Conservation (phyloP, 2,113 vertebrate species). For the Sylvilagus bachmani region DNA sequence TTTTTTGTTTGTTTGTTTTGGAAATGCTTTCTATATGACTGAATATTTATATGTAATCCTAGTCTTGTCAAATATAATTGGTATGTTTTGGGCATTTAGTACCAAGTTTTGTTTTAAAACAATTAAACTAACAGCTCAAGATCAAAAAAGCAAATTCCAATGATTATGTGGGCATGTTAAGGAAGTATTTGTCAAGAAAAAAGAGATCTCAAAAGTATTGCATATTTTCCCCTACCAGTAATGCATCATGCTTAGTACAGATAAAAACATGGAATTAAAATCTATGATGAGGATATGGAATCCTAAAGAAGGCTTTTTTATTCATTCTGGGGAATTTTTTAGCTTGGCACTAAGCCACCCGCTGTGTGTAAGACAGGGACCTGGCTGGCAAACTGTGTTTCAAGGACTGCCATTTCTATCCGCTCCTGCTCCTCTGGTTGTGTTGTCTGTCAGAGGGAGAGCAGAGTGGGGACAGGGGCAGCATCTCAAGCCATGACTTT, state of each 20-base stretch:
- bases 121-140: background rate
- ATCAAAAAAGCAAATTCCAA: background rate
- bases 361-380: accelerated
- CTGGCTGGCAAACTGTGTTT: background rate
- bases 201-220: background rate
- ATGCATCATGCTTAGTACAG: background rate
- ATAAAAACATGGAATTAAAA: background rate
- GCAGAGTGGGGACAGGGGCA: background rate
- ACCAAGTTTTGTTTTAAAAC: background rate
- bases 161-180: background rate
- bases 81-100: background rate
- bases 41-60: background rate
- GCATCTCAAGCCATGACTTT: accelerated
- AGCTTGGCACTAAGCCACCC: background rate
- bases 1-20: too few species aligned
- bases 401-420: accelerated
- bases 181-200: background rate
- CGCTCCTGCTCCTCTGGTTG: accelerated
- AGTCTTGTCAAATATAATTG: accelerated
- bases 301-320: background rate
- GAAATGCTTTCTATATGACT: background rate
- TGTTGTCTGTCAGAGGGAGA: accelerated
- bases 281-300: background rate
- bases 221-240: background rate
- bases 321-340: accelerated